These are phyloP conservation scores for Ptychodera flava DNA, from an alignment of 35 echinoderm and acorn worm genomes.

Conservation along the genomic window DNA sequence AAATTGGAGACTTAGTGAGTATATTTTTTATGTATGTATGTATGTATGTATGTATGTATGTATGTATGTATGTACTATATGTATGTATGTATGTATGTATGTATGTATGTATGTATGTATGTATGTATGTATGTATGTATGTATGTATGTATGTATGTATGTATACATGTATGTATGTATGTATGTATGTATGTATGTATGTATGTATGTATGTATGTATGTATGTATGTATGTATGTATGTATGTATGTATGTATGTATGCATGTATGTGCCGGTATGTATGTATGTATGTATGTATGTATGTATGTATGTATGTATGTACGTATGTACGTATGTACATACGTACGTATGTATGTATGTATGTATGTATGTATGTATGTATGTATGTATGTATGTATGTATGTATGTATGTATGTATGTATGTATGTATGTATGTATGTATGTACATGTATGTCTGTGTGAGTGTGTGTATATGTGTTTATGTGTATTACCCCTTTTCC, in stretches of 20 bases:
- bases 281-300: slow-evolving; percentile 2
- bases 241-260: not conserved
- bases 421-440: not conserved
- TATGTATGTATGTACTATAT: not conserved
- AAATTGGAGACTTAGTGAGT: too few species aligned
- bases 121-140: not conserved
- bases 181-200: not conserved
- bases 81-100: slow-evolving; percentile 2
- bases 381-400: not conserved
- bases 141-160: not conserved
- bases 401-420: not conserved
- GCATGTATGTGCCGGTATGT: not conserved
- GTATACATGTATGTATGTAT: not conserved
- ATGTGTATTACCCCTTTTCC: too few species aligned
- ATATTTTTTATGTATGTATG: too few species aligned
- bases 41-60: too few species aligned
- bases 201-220: not conserved
- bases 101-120: not conserved
- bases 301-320: slow-evolving; percentile 2
- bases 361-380: not conserved
- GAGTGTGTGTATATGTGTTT: too few species aligned
- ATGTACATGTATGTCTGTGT: not conserved
- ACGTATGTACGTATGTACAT: not conserved
- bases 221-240: not conserved
- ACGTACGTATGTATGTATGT: not conserved